Base-by-base conservation (phyloP, 2,113 vertebrate genomes). In the Nibea albiflora region DNA sequence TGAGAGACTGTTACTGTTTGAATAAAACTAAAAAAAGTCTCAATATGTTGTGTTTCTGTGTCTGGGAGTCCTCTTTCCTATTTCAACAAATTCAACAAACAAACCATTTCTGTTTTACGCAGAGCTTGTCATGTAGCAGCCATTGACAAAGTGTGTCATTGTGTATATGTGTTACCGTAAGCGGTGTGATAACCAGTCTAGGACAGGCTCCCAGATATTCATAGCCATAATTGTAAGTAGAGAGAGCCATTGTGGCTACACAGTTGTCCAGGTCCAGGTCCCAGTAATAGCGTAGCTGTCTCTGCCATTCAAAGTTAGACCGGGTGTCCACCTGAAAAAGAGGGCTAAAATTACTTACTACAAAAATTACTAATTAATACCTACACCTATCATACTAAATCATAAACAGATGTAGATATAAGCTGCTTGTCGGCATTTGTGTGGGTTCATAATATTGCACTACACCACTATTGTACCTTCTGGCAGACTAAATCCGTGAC, bases 131-230 rank as follows among this genome's bases (percentile, higher is more conserved):
- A 14, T 44, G 1, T 7, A 1, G 8, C 4, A 3, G 14, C 11
- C 16, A 46, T 20, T 20, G 3, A 58, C 26, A 10, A 39, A 39
- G 35, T 47, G 19, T 61, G 5, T 44, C 14, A 9, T 39, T 24
- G 15, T 53, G 47, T 42, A n/a, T 20, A 0, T 66, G 17, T 28
- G n/a, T 28, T 90, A 96, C 95, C 11, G 95, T 96, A 56, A 96
- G 94, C 5, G 94, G 95, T 3, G 94, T 97, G 78, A 96, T 96
- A 66, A 96, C 95, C 68, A 97, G 89, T 71, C 95, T 94, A 5
- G 96, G 94, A 54, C 95, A 96, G 9, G 96, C 94, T 46, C 95
- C 96, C 74, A 97, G 88, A 77, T 97, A 97, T 81, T 96, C 96
- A 60, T 96, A 97, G 58, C 93, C 96, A 39, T 97, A 97, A 17